Evolutionary conservation across 2,888 invertebrate genomes (phyloP).

Genomic region (Dendrolimus houi): DNA sequence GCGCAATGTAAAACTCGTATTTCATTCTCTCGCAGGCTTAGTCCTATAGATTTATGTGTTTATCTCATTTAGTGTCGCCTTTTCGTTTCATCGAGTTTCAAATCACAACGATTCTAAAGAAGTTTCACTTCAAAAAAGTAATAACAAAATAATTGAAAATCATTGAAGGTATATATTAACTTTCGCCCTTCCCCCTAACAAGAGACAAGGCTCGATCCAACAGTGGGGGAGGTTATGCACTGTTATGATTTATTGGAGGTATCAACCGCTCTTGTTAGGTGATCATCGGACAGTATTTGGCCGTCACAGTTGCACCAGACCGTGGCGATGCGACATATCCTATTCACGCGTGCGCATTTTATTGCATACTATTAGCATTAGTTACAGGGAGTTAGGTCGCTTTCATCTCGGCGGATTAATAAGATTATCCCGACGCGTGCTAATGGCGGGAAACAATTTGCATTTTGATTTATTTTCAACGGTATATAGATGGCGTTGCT

Average conservation of each 20-base stretch:
- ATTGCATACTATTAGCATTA: constrained; percentile 4
- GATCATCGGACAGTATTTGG: background rate
- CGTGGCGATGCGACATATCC: constrained; percentile 14
- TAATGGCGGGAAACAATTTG: background rate
- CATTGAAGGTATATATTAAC: too few relatives aligned
- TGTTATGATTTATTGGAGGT: background rate
- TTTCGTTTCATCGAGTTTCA: too few relatives aligned
- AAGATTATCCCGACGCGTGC: background rate
- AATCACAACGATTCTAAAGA: too few relatives aligned
- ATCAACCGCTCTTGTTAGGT: background rate
- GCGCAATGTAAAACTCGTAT: too few relatives aligned
- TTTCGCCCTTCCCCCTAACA: too few relatives aligned
- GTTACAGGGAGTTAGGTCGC: background rate
- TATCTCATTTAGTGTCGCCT: too few relatives aligned
- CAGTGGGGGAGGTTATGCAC: too few relatives aligned
- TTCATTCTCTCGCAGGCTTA: too few relatives aligned
- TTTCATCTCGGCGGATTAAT: background rate
- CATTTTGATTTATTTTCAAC: background rate
- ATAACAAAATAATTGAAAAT: too few relatives aligned
- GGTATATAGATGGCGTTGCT: background rate
- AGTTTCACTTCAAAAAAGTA: too few relatives aligned
- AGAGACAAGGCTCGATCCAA: too few relatives aligned
- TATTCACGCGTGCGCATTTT: constrained; percentile 11
- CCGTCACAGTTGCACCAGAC: constrained; percentile 22
- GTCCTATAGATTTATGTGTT: too few relatives aligned